These are phyloP conservation scores for Nilaparvata lugens DNA, from an alignment of 1,140 invertebrate genomes.

Conservation along the genomic window DNA sequence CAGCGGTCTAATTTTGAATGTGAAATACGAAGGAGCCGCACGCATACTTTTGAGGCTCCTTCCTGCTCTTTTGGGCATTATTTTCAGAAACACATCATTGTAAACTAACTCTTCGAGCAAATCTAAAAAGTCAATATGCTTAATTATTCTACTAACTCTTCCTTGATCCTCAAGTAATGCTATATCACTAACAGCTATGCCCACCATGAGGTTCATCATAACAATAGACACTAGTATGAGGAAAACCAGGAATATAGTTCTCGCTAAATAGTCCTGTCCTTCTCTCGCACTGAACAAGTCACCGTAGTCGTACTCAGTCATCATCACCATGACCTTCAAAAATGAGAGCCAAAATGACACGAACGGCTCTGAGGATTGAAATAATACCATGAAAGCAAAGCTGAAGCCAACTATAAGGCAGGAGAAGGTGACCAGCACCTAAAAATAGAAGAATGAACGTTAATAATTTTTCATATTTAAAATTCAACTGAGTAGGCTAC, in stretches of 20 bases:
- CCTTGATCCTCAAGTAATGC: conserved; percentile 22
- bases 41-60: no score
- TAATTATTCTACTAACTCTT: conserved; percentile 19
- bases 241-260: conserved; percentile 30
- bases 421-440: conserved; percentile 40
- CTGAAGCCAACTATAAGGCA: conserved; percentile 46
- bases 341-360: conserved; percentile 36
- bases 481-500: no score
- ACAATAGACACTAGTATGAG: conserved; percentile 36
- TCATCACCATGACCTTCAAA: conserved; percentile 46
- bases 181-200: conserved; percentile 40
- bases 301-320: conserved; percentile 46
- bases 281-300: conserved; percentile 31
- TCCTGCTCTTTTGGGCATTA: no score
- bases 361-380: conserved; percentile 36
- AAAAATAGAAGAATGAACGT: no score
- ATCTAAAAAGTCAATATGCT: conserved; percentile 25
- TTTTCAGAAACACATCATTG: conserved; percentile 2
- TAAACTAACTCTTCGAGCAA: conserved; percentile 23
- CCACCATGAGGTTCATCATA: conserved; percentile 39
- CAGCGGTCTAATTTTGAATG: no score
- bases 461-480: no score
- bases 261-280: conserved; percentile 18
- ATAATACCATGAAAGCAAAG: conserved; percentile 43
- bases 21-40: no score